Evolutionary conservation across 2,888 invertebrate genomes (phyloP).

Genomic region (Spialia ferax): DNA sequence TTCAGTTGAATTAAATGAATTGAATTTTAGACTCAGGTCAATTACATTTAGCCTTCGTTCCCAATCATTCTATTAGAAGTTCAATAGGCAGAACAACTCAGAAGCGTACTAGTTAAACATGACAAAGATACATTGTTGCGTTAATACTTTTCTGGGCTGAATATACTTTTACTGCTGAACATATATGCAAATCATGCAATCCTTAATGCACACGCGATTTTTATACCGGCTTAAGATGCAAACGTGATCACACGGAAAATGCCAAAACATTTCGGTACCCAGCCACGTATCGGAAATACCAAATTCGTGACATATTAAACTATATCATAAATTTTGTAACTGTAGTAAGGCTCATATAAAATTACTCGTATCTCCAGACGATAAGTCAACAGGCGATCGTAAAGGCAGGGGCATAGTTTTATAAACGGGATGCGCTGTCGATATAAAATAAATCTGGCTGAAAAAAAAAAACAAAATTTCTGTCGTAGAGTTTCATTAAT

Average conservation of each 20-base stretch:
- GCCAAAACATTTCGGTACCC: constrained; percentile 24
- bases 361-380: constrained; percentile 20
- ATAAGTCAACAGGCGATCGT: constrained; percentile 40
- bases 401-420: constrained; percentile 17
- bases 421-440: constrained; percentile 2
- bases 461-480: constrained; percentile 29
- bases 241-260: constrained; percentile 26
- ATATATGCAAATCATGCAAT: neutral
- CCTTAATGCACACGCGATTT: neutral
- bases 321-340: constrained; percentile 26
- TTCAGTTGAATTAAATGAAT: neutral
- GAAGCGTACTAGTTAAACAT: neutral
- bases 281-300: constrained; percentile 24
- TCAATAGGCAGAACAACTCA: neutral
- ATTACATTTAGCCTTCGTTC: neutral
- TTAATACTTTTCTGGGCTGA: neutral
- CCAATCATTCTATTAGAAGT: neutral
- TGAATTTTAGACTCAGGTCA: too few relatives aligned
- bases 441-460: constrained; percentile 38
- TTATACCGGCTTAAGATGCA: neutral
- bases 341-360: constrained; percentile 33
- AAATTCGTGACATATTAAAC: constrained; percentile 36
- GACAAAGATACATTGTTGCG: too few relatives aligned
- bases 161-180: neutral
- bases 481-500: constrained; percentile 30